Percentiles rank a stretch among this genome's conserved stretches.
Evolutionary conservation across 92 coral and sea anemone genomes (phyloP).

Genomic region (Epizoanthus illoricatus): DNA sequence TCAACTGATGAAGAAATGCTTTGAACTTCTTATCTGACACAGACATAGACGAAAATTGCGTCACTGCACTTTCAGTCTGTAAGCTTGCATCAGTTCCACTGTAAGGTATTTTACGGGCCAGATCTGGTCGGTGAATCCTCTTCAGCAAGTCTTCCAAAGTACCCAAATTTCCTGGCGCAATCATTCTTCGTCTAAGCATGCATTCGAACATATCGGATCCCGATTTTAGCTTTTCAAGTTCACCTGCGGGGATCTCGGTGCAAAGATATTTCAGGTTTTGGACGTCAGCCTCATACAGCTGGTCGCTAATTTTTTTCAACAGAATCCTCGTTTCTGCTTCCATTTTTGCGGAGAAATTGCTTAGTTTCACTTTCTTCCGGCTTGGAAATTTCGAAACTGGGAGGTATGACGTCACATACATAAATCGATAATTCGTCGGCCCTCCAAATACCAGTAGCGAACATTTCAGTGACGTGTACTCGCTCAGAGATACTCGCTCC

Average conservation of each 20-base stretch:
- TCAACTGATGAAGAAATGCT: slow-evolving; percentile 61
- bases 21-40: slow-evolving; percentile 25
- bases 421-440: slow-evolving; percentile 37
- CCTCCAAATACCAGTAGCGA: too few relatives aligned
- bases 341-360: neutral
- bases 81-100: slow-evolving; percentile 48
- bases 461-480: too few relatives aligned
- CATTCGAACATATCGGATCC: slow-evolving; percentile 51
- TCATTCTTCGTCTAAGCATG: slow-evolving; percentile 56
- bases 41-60: neutral
- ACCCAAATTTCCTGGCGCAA: slow-evolving; percentile 46
- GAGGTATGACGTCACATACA: neutral
- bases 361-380: too few relatives aligned
- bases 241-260: slow-evolving; percentile 55
- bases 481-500: too few relatives aligned
- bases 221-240: slow-evolving; percentile 48
- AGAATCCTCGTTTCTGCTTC: slow-evolving; percentile 3
- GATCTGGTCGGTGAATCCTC: slow-evolving; percentile 58
- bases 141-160: slow-evolving; percentile 55
- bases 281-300: slow-evolving; percentile 57
- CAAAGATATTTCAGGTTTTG: slow-evolving; percentile 76
- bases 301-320: slow-evolving; percentile 53
- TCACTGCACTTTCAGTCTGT: slow-evolving; percentile 64
- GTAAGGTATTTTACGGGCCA: slow-evolving; percentile 51
- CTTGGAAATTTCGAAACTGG: too few relatives aligned